A percentile compares a stretch with the other conserved stretches of the same genome.
Conservation (phyloP, 1,140 invertebrate genomes). For the Ceratina calcarata region DNA sequence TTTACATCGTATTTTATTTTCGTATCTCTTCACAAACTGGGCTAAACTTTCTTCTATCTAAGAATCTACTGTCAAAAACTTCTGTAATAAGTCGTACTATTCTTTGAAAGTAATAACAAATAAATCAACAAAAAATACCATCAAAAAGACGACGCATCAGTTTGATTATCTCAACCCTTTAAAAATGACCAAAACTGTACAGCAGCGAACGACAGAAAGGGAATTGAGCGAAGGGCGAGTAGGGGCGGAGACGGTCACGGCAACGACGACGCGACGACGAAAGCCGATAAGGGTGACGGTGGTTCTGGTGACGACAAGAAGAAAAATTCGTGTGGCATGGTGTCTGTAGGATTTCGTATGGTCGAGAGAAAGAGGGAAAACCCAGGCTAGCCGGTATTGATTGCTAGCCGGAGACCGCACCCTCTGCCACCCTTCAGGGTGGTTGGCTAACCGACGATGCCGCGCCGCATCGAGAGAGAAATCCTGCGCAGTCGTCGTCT, state of each 20-base stretch:
- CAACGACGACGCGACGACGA: constrained; percentile 23
- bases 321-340: constrained; percentile 45
- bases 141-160: no score
- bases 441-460: constrained; percentile 33
- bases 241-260: constrained; percentile 8
- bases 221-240: no score
- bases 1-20: no score
- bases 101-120: no score
- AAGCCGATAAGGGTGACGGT: constrained; percentile 21
- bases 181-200: no score
- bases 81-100: no score
- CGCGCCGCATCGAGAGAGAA: constrained; percentile 39
- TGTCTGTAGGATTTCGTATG: constrained; percentile 41
- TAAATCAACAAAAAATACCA: no score
- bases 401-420: constrained; percentile 57
- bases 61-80: no score
- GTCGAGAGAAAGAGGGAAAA: constrained; percentile 22
- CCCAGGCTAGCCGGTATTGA: constrained; percentile 54
- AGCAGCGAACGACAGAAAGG: not conserved
- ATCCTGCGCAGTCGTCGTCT: constrained; percentile 46
- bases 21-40: no score
- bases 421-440: constrained; percentile 44
- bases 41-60: no score
- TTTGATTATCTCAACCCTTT: no score
- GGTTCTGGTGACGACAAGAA: constrained; percentile 30